Conservation (phyloP, 2,888 invertebrate species). For the Phaedon cochleariae region DNA sequence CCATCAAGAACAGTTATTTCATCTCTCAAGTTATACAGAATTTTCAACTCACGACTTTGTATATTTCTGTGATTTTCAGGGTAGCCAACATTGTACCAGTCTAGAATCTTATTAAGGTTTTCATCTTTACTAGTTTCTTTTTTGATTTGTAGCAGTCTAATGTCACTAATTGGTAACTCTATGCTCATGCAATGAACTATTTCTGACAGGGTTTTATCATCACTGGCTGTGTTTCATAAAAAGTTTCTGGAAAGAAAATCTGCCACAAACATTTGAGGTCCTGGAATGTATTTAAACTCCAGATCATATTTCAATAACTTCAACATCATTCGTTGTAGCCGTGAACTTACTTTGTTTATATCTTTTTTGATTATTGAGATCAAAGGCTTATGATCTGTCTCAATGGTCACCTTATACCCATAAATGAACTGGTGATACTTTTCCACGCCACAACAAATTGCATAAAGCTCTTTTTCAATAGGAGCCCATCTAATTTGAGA, state of each 20-base stretch:
- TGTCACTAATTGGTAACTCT: not conserved
- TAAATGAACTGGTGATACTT: not conserved
- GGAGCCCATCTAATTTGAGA: not conserved
- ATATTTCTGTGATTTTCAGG: not conserved
- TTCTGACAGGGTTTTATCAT: slow-evolving; percentile 1
- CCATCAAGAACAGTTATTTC: slow-evolving; percentile 3
- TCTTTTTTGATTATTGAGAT: not conserved
- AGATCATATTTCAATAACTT: slow-evolving; percentile 1
- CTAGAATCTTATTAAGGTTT: not conserved
- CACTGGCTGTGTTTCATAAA: not conserved
- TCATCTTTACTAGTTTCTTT: not conserved
- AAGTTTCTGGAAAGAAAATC: not conserved
- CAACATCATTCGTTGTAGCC: not conserved
- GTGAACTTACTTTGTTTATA: not conserved
- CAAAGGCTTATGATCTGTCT: not conserved
- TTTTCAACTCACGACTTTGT: not conserved
- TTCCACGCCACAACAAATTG: too few relatives aligned
- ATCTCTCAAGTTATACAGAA: slow-evolving; percentile 1
- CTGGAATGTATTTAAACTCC: not conserved
- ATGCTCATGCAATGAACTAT: slow-evolving; percentile 3
- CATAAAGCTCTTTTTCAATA: too few relatives aligned
- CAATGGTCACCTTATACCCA: not conserved
- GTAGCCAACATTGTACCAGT: slow-evolving; percentile 4
- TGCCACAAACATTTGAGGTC: slow-evolving; percentile 2
- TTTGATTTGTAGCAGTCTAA: not conserved